phyloP scores from a whole-genome alignment of 1,140 invertebrate species.

The Luehdorfia chinensis region DNA sequence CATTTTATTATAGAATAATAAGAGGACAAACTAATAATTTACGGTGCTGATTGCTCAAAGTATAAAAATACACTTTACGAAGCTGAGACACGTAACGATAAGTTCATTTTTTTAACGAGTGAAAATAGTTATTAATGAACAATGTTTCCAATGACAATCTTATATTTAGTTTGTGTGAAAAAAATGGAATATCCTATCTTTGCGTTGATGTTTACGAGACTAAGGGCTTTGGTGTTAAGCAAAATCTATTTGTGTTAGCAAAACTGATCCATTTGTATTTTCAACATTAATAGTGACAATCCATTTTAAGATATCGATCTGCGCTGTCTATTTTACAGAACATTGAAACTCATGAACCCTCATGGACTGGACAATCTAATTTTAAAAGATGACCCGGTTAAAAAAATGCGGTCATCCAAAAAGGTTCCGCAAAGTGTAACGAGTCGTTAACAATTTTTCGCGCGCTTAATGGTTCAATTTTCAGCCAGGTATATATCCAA shows the following conservation, averaged over 20 bases:
- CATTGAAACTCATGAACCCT: constrained; percentile 37
- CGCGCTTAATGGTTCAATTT: constrained; percentile 11
- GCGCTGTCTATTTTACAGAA: constrained; percentile 39
- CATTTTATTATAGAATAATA: no score
- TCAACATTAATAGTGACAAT: constrained; percentile 23
- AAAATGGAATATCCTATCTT: constrained; percentile 21
- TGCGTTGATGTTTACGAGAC: constrained; percentile 11
- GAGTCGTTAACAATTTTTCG: constrained; percentile 15
- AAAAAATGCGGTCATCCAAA: constrained; percentile 57
- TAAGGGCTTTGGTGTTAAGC: constrained; percentile 10
- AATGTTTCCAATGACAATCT: no score
- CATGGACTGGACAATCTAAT: constrained; percentile 44
- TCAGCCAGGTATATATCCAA: constrained; percentile 9
- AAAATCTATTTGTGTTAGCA: constrained; percentile 15
- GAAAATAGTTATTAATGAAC: no score
- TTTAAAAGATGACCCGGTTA: constrained; percentile 67
- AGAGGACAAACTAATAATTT: no score
- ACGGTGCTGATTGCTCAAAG: no score
- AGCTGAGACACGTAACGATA: no score
- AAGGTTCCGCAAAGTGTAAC: constrained; percentile 23
- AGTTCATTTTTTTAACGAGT: no score
- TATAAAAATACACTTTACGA: no score
- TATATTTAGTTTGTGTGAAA: no score
- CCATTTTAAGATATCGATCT: constrained; percentile 44
- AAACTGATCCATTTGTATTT: constrained; percentile 11